Evolutionary conservation across 2,797 vertebrate genomes (phyloP).

Genomic region (Crenuchus spilurus): DNA sequence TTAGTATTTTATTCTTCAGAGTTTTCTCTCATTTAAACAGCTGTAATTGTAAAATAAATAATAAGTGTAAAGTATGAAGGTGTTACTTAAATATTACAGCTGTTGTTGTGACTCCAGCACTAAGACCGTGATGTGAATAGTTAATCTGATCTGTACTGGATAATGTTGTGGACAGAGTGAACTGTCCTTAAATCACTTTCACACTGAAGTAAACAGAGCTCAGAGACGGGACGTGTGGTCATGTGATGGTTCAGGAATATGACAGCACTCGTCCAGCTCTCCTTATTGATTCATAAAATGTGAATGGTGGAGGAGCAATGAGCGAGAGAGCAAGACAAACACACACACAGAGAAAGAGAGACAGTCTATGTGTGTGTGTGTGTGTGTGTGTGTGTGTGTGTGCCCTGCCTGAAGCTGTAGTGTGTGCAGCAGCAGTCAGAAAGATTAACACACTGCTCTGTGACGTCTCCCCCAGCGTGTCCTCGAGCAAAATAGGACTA

Average conservation of each 20-base stretch:
- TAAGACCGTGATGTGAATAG: too few species aligned
- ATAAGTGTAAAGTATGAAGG: too few species aligned
- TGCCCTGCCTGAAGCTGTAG: constrained; percentile 56
- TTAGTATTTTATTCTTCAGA: too few species aligned
- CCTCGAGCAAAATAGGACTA: constrained; percentile 55
- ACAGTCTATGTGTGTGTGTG: background rate
- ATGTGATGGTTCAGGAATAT: background rate
- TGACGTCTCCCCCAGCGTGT: constrained; percentile 63
- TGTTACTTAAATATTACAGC: too few species aligned
- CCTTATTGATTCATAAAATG: background rate
- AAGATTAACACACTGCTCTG: constrained; percentile 62
- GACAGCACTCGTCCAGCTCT: background rate
- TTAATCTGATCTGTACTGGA: too few species aligned
- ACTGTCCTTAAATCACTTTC: background rate
- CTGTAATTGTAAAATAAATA: too few species aligned
- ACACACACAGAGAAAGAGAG: too few species aligned
- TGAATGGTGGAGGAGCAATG: background rate
- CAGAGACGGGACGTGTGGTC: background rate
- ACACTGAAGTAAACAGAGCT: background rate
- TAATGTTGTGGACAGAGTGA: background rate
- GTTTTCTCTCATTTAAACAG: too few species aligned
- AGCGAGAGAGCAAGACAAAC: constrained; percentile 6
- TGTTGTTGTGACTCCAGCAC: too few species aligned
- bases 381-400: background rate
- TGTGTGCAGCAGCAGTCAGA: constrained; percentile 70